These are phyloP conservation scores for Sphenopsis melanotis DNA, from an alignment of 2,797 vertebrate species.

Conservation along the genomic window DNA sequence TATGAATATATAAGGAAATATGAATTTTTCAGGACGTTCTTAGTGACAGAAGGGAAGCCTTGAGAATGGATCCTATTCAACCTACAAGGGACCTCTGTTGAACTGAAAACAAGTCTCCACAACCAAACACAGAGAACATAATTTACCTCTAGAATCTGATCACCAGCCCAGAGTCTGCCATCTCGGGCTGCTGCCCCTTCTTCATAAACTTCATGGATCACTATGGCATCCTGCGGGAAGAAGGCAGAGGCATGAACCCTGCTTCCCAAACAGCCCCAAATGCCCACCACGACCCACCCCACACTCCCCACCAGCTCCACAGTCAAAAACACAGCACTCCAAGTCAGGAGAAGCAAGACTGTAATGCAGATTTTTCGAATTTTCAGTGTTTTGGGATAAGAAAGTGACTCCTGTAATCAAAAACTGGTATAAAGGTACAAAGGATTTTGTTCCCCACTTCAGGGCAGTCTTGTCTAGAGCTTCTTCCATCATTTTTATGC, in stretches of 20 bases:
- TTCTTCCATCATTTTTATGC: conserved; percentile 3
- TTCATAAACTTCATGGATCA: conserved; percentile 97
- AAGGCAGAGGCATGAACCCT: background rate
- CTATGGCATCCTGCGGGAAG: conserved; percentile 85
- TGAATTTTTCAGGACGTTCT: background rate
- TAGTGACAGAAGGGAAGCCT: background rate
- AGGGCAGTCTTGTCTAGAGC: background rate
- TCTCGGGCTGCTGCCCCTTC: conserved; percentile 95
- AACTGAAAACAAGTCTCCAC: background rate
- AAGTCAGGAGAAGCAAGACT: background rate
- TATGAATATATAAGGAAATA: conserved; percentile 11
- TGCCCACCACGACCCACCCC: rapidly evolving
- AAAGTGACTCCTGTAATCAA: background rate
- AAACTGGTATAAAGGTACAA: background rate
- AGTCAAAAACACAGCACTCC: background rate
- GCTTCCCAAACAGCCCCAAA: background rate
- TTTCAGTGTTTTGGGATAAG: background rate
- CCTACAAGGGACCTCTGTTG: background rate
- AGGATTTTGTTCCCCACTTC: background rate
- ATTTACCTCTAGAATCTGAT: conserved; percentile 91
- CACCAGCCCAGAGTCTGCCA: conserved; percentile 92
- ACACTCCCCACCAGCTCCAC: background rate
- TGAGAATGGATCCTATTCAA: background rate
- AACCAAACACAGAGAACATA: background rate
- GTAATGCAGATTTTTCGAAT: background rate